Evolutionary conservation across 1,140 invertebrate genomes (phyloP).

Genomic region (Onthophagus taurus): DNA sequence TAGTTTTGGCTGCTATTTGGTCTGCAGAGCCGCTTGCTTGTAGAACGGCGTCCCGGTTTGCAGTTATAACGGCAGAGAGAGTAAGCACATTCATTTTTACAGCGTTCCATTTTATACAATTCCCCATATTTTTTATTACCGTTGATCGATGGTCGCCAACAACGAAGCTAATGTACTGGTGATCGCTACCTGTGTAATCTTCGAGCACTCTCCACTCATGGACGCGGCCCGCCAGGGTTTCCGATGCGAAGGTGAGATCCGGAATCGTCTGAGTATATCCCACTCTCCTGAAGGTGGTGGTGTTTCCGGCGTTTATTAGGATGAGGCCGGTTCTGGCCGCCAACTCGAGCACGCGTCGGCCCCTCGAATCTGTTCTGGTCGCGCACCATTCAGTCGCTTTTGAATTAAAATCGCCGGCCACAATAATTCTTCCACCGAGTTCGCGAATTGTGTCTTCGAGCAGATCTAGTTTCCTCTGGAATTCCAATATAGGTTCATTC

Average conservation of each 20-base stretch:
- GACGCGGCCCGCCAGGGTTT: neutral
- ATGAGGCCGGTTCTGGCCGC: neutral
- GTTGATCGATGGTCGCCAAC: neutral
- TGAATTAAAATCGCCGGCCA: neutral
- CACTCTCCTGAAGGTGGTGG: neutral
- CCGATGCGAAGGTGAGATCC: neutral
- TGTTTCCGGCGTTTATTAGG: neutral
- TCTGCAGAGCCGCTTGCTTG: neutral
- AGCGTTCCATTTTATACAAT: no score
- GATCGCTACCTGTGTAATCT: slow-evolving; percentile 2
- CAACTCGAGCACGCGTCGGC: neutral
- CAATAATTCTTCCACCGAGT: neutral
- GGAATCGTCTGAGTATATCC: neutral
- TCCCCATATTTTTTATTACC: neutral
- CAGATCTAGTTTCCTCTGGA: neutral
- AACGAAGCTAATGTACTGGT: neutral
- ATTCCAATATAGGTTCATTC: neutral
- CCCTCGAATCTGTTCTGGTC: neutral
- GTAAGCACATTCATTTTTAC: neutral
- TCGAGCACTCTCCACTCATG: neutral
- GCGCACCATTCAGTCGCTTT: neutral
- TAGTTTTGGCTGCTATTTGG: neutral
- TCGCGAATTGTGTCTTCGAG: neutral
- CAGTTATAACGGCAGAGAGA: no score
- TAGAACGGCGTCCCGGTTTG: neutral